Base-by-base conservation (phyloP, 2,888 invertebrate species). In the Rhagonycha lutea region DNA sequence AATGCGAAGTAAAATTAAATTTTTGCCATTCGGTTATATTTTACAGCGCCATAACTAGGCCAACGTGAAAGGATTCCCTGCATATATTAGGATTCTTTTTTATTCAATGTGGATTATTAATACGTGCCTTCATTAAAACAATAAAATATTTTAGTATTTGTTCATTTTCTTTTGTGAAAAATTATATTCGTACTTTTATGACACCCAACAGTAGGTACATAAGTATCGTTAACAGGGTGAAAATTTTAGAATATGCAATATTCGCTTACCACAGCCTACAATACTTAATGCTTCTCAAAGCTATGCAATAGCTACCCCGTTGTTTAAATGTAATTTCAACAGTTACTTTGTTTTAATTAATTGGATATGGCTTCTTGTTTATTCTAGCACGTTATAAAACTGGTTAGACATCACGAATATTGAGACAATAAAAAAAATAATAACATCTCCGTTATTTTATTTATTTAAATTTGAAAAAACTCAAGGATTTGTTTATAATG, bases 21-120 rank as follows among this genome's bases (percentile, higher is more conserved):
- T 77, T 73, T 71, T 77, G 23, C 76, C 70, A 73, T 73, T 77
- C 74, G 26, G 60, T 74, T 73, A 61, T 73, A 74, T 65, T 77
- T 73, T 77, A 77, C 74, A 62, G 76, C 71, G 73, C 73, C 73
- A 76, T 74, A 76, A 76, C 70, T 76, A 70, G 73, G 70, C 73
- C 70, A 70, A 74, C 62, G 67, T 63, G 70, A 71, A 71, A 74
- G 76, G 68, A 73, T 71, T 73, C 61, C 29, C 61, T 74, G 76
- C 73, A 76, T 76, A 71, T 76, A 76, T 76, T 73, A 74, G 76
- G 23, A 74, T 76, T 76, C 70, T 47, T 67, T 26, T 60, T 32
- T 63, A 76, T 61, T 65, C 63, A 47, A n/a, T 47, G 47, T 47
- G 47, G 47, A 47, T 47, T 47, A 47, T 47, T 47, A 47, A 47